Evolutionary conservation across 2,113 vertebrate genomes (phyloP).

Genomic region (Phylloscopus trochilus): DNA sequence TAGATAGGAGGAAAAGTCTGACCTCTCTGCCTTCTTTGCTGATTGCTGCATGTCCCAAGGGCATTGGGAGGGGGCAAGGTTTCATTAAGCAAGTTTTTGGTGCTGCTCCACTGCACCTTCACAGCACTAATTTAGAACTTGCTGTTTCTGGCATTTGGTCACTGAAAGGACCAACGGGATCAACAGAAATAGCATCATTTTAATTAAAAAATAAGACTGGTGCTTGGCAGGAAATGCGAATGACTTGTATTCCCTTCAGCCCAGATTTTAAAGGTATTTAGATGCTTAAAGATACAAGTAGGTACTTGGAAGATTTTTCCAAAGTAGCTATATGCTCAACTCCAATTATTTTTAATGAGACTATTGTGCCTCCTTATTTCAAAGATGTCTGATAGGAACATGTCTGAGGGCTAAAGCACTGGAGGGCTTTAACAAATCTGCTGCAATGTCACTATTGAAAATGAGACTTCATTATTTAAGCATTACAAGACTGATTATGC

Average conservation of each 20-base stretch:
- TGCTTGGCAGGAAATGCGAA: not conserved
- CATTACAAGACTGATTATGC: not conserved
- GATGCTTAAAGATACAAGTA: not conserved
- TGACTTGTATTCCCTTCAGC: not conserved
- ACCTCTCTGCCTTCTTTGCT: not conserved
- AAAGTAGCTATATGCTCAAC: not conserved
- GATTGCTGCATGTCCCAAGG: not conserved
- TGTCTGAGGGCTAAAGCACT: not conserved
- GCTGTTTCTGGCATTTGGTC: not conserved
- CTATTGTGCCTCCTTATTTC: not conserved
- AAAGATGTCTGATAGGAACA: not conserved
- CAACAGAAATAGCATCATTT: not conserved
- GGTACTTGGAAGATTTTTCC: not conserved
- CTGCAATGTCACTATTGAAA: not conserved
- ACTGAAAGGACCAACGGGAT: not conserved
- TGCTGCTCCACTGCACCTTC: not conserved
- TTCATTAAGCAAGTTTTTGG: not conserved
- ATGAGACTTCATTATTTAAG: not conserved
- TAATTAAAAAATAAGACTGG: slow-evolving; percentile 5
- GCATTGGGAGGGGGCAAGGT: not conserved
- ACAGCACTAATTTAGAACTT: not conserved
- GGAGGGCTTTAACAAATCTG: not conserved
- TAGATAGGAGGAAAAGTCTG: not conserved
- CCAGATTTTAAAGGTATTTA: not conserved
- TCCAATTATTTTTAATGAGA: slow-evolving; percentile 22